Conservation (phyloP, 2,113 vertebrate genomes). For the Bubo blakistoni region DNA sequence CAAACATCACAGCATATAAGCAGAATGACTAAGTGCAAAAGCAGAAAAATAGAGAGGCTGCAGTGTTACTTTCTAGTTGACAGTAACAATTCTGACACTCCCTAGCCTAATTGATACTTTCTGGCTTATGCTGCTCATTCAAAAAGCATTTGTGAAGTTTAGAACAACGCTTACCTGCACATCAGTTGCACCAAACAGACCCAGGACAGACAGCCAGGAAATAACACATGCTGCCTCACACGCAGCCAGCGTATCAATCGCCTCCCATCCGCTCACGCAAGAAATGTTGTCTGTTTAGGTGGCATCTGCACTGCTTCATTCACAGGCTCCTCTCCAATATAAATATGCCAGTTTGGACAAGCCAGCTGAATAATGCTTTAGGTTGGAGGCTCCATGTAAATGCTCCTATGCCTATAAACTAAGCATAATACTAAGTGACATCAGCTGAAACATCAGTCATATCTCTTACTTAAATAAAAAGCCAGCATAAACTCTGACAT, state of each 20-base stretch:
- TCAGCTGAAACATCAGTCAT: not conserved
- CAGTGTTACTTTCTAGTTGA: not conserved
- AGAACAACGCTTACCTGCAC: not conserved
- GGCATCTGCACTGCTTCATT: not conserved
- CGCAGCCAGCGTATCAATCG: accelerated
- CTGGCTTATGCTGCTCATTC: not conserved
- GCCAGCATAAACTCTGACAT: not conserved
- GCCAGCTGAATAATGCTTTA: not conserved
- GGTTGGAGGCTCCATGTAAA: not conserved
- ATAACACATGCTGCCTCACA: not conserved
- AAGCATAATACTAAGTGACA: not conserved
- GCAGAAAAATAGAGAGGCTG: not conserved
- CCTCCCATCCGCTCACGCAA: not conserved
- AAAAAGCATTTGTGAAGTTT: not conserved
- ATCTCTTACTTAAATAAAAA: not conserved
- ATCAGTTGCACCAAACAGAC: not conserved
- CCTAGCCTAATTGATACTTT: not conserved
- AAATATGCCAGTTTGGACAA: not conserved
- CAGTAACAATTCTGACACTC: not conserved
- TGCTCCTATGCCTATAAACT: not conserved
- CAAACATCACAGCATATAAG: not conserved
- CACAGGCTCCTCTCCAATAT: accelerated
- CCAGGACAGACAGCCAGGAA: not conserved
- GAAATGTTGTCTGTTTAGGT: not conserved
- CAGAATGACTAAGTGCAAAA: not conserved